A percentile compares a stretch with the other conserved stretches of the same genome.
Evolutionary conservation across 2,797 vertebrate genomes (phyloP).

Genomic region (Acipenser transmontanus): DNA sequence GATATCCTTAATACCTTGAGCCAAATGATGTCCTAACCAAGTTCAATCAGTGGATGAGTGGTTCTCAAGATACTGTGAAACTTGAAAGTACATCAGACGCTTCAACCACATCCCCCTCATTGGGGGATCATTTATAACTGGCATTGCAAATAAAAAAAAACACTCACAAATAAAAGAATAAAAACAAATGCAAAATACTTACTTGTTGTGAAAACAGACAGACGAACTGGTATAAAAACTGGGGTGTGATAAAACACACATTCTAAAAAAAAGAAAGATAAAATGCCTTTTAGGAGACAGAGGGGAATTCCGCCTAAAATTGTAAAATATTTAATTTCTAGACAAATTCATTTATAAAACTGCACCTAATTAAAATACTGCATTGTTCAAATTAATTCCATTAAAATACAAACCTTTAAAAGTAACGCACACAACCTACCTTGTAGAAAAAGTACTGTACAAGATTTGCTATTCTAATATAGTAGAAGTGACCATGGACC

Average conservation of each 20-base stretch:
- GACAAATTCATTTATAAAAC: too few species aligned
- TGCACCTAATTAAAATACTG: too few species aligned
- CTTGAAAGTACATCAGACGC: too few species aligned
- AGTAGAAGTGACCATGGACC: slow-evolving; percentile 98
- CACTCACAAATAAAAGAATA: slow-evolving; percentile 11
- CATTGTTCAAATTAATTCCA: neutral
- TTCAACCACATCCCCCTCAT: too few species aligned
- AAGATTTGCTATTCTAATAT: slow-evolving; percentile 96
- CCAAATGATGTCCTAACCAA: too few species aligned
- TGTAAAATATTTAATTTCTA: too few species aligned
- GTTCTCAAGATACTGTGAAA: too few species aligned
- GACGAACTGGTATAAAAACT: slow-evolving; percentile 99
- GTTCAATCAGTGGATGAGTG: too few species aligned
- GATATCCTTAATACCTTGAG: too few species aligned
- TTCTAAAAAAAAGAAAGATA: slow-evolving; percentile 72
- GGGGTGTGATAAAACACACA: slow-evolving; percentile 99
- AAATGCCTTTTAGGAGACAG: slow-evolving; percentile 3
- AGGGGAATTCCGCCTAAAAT: too few species aligned
- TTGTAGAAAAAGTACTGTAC: slow-evolving; percentile 99
- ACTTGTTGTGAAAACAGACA: slow-evolving; percentile 99
- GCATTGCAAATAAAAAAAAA: too few species aligned
- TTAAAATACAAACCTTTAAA: slow-evolving; percentile 16
- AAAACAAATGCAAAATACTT: slow-evolving; percentile 53
- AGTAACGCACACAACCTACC: slow-evolving; percentile 53
- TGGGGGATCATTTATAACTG: too few species aligned